A percentile compares a stretch with the other conserved stretches of the same genome.
Conservation (phyloP, 2,113 vertebrate genomes). For the Amphiprion percula region DNA sequence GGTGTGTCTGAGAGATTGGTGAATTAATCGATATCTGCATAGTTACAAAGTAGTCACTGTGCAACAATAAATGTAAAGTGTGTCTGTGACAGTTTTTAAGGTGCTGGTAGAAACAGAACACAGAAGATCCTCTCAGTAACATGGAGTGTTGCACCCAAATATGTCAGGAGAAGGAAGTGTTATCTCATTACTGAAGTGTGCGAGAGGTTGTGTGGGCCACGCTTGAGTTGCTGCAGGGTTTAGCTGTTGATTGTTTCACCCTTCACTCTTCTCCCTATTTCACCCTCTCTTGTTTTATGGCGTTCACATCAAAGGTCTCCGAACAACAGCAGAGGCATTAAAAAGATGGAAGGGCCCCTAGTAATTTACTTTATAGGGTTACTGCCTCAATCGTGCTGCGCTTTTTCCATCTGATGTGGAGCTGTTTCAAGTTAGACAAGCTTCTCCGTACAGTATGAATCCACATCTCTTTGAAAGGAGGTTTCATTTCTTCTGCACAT, state of each 20-base stretch:
- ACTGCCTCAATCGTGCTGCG: constrained; percentile 46
- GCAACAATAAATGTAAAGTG: not conserved
- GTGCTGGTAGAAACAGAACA: not conserved
- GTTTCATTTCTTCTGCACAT: not conserved
- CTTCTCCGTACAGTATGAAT: not conserved
- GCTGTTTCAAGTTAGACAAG: constrained; percentile 60
- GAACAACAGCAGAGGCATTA: constrained; percentile 74
- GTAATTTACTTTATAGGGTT: constrained; percentile 77
- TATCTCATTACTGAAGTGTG: constrained; percentile 43
- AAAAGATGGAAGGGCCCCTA: constrained; percentile 63
- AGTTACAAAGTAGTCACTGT: not conserved
- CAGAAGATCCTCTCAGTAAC: constrained; percentile 16
- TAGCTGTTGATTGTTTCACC: constrained; percentile 44
- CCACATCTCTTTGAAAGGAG: constrained; percentile 16
- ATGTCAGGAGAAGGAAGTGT: constrained; percentile 45
- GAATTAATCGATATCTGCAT: not conserved
- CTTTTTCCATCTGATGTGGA: constrained; percentile 52
- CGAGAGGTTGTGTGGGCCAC: constrained; percentile 48
- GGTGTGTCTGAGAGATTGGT: not conserved
- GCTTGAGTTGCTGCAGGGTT: constrained; percentile 46
- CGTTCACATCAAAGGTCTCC: constrained; percentile 71
- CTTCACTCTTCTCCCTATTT: constrained; percentile 37
- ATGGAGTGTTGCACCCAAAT: not conserved
- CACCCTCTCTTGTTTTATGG: constrained; percentile 70
- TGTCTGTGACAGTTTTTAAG: not conserved